Evolutionary conservation across 1,140 invertebrate genomes (phyloP), one percentile per base, ranked within the genome.

Genomic region (Bombus confusus): DNA sequence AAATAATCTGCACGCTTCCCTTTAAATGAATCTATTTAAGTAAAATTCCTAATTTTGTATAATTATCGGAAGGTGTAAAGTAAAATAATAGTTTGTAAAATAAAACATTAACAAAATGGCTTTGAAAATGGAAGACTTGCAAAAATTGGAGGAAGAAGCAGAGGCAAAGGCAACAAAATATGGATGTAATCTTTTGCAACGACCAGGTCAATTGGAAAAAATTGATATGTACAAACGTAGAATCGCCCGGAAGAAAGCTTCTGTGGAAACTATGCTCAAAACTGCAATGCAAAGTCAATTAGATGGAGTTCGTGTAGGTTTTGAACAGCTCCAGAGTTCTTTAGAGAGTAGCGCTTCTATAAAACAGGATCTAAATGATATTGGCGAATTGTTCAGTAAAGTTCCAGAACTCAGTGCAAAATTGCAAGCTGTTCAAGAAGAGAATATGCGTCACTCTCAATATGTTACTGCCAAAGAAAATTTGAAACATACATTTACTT

Each of bases 251-350:
- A 98, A 98, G 87, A 98, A 99, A 95, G 98, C 98, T 2, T 99
- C 99, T 12, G 98, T 99, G 41, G 99, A 99, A 95, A 98, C 99
- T 25, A 98, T 99, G 96, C 94, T 99, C 31, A 99, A 99, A 95
- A 99, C 98, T n/a, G 98, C 98, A 12, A 98, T 99, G 96, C 99
- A 99, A 95, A 98, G 98, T 91, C 99, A 99, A 95, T 94, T 99
- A 64, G 99, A 99, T 95, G 99, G 99, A 1, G 99, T 99, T 0
- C 96, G 98, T 91, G 97, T 98, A 22, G 99, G 99, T 0, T 96
- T 99, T n/a, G 97, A 98, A 92, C 98, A 99, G 93, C 95, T 99
- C 28, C 96, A 98, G 90, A 96, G 96, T 47, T 98, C 98, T 68
- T 95, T 98, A 39, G 96, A 97, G 91, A 98, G 99, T 95, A 97